These are phyloP conservation scores for Agapornis roseicollis DNA, from an alignment of 2,113 vertebrate genomes.

Conservation along the genomic window DNA sequence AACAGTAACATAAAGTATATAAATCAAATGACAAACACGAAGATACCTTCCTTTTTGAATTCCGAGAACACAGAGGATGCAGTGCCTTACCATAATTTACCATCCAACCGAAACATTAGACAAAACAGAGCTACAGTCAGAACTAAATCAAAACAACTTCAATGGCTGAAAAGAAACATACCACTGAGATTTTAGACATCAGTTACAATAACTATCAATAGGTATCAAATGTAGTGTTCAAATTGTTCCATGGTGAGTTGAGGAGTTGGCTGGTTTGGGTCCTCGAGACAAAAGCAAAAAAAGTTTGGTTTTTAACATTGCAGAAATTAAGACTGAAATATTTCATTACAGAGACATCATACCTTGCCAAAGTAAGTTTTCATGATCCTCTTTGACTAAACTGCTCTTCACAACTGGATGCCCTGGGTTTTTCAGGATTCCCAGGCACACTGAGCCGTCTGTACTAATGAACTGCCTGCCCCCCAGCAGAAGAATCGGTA, in stretches of 20 bases:
- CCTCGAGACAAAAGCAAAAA: background rate
- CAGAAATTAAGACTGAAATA: background rate
- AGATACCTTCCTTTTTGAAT: background rate
- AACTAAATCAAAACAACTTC: background rate
- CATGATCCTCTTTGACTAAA: background rate
- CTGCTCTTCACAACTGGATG: background rate
- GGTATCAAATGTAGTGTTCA: background rate
- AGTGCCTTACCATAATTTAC: background rate
- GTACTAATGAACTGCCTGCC: background rate
- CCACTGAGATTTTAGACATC: background rate
- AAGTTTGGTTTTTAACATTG: background rate
- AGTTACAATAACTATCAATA: background rate
- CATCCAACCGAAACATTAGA: background rate
- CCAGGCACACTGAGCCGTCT: background rate
- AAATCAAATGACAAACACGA: background rate
- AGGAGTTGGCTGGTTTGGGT: background rate
- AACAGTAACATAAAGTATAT: background rate
- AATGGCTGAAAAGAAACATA: background rate
- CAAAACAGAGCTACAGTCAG: background rate
- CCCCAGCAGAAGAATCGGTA: background rate
- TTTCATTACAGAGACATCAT: background rate
- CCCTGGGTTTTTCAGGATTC: background rate
- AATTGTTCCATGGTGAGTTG: background rate
- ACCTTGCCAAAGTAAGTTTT: background rate
- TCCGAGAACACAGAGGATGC: rapidly evolving